Percentiles rank a stretch among this genome's conserved stretches.
phyloP scores from a whole-genome alignment of 2,888 invertebrate species.

The Malthinus seriepunctatus region DNA sequence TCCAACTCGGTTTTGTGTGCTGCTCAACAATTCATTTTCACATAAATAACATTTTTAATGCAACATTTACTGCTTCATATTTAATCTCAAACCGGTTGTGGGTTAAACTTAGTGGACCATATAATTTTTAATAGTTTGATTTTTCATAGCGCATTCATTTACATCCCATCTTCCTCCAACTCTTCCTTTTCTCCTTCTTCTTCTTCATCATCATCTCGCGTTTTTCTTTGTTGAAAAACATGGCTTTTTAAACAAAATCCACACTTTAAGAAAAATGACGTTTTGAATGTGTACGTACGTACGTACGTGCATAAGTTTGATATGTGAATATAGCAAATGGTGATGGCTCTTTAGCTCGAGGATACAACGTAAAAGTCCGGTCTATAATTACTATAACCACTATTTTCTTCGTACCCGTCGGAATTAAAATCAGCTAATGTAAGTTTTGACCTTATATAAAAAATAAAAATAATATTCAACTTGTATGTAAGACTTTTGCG shows the following conservation, averaged over 20 bases:
- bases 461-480: constrained; percentile 16
- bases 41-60: constrained; percentile 44
- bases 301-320: constrained; percentile 12
- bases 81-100: constrained; percentile 43
- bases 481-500: constrained; percentile 17
- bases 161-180: no score
- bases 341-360: constrained; percentile 23
- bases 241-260: not conserved
- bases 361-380: constrained; percentile 24
- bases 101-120: constrained; percentile 25
- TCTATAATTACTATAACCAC: constrained; percentile 29
- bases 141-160: no score
- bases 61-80: constrained; percentile 42
- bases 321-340: constrained; percentile 17
- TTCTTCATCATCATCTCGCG: no score
- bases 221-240: no score
- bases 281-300: not conserved
- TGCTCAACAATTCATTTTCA: constrained; percentile 35
- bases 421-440: constrained; percentile 29
- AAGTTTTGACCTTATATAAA: constrained; percentile 20
- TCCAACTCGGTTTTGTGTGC: not conserved
- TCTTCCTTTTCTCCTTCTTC: no score
- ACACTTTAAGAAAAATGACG: not conserved
- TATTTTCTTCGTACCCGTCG: constrained; percentile 25
- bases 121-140: no score